These are phyloP conservation scores for Pherbina coryleti DNA, from an alignment of 2,888 invertebrate genomes.

Conservation along the genomic window DNA sequence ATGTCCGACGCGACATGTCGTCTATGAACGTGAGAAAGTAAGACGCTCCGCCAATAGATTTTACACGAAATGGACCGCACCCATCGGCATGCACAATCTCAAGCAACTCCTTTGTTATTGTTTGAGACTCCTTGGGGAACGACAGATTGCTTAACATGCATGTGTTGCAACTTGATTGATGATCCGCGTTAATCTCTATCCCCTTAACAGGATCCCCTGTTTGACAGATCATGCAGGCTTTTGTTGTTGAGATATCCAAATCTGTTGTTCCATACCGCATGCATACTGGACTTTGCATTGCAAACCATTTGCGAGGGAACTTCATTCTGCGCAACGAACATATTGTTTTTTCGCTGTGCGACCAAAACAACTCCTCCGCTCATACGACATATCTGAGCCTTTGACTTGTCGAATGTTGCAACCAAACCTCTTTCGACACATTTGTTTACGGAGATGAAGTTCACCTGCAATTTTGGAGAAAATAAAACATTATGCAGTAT, in stretches of 20 bases:
- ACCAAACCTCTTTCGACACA: constrained; percentile 28
- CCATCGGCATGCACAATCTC: constrained; percentile 37
- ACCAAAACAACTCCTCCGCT: constrained; percentile 27
- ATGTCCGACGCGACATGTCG: constrained; percentile 33
- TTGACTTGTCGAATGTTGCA: constrained; percentile 25
- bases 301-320: too few species aligned
- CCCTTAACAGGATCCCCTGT: constrained; percentile 33
- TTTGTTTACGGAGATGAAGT: constrained; percentile 38
- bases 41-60: constrained; percentile 25
- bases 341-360: constrained; percentile 20
- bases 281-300: too few species aligned
- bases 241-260: not conserved
- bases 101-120: constrained; percentile 22
- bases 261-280: not conserved
- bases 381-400: constrained; percentile 24
- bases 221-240: constrained; percentile 23
- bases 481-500: constrained; percentile 34
- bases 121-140: constrained; percentile 30
- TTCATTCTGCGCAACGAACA: constrained; percentile 16
- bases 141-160: constrained; percentile 33
- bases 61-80: constrained; percentile 35
- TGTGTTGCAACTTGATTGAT: constrained; percentile 23
- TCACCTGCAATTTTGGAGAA: constrained; percentile 37
- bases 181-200: constrained; percentile 18
- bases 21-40: constrained; percentile 39